Evolutionary conservation across 2,797 vertebrate species (phyloP), one percentile per base, ranked within the genome.

Genomic region (Falco naumanni): DNA sequence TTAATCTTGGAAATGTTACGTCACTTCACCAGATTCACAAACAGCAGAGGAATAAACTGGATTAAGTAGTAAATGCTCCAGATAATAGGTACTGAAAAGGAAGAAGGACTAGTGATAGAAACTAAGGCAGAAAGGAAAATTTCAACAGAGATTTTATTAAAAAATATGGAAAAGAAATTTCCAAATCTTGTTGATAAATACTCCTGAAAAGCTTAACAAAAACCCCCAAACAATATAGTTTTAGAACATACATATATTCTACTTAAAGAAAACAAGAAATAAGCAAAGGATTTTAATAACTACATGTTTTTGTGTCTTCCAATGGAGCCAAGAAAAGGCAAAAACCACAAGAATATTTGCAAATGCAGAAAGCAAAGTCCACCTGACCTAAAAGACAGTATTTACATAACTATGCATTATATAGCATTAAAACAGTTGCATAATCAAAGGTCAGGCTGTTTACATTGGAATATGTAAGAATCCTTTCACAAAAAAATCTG

Each of bases 381-480:
- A 39, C 39, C 48, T 70, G 63, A 94, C 80, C 51, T 76, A 56
- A 75, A 95, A 91, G 64, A 43, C 34, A 81, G 31, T 31, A 94
- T 93, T 96, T 95, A 89, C 18, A 50, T 86, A 90, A 76, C 54
- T 84, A 12, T 29, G 34, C 5, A 5, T 72, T 92, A 74, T 31
- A 89, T 45, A 77, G 71, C 19, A 57, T 68, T 82, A 90, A 82
- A 87, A 72, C 47, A 70, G 48, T 45, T 90, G 72, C 74, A 90
- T 79, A 91, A 95, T 88, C 50, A 89, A 91, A 95, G 77, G 87
- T 87, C 91, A 91, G 47, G 28, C 34, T 76, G 39, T 59, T 68
- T 50, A 50, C 18, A 63, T 11, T 53, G 54, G 56, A 90, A 88
- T 70, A 84, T 1, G 1, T 9, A 72, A 45, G 25, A 13, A 43